Evolutionary conservation across 2,888 invertebrate genomes (phyloP), one percentile per base, ranked within the genome.

Genomic region (Drosophila quinaria): DNA sequence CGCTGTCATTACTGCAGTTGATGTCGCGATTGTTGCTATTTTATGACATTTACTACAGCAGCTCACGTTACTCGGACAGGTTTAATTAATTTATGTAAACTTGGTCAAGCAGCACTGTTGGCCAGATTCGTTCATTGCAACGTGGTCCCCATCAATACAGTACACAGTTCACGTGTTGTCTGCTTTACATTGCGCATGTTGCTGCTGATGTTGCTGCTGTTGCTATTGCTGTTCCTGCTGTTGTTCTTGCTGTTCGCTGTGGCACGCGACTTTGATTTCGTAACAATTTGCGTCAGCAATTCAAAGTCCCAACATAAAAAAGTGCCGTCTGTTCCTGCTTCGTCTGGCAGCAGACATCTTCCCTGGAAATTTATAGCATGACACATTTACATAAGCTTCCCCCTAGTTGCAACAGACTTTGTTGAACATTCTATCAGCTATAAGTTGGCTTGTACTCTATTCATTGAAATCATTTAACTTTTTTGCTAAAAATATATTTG

Each of bases 1-100:
- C 39, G 42, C 19, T 46, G 39, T 49, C 55, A 15, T 60, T 35
- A 22, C 29, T 60, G 55, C 41, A 22, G 15, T 52, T 58, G 59
- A 22, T 39, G 44, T n/a, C 35, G 10, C 47, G 37, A 41, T 29
- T 39, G 44, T n/a, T 42, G 10, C 47, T 46, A 41, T 60, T 42
- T 33, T 33, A 13, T 56, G 10, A 41, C 22, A 65, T 22, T 52
- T n/a, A 11, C 19, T 31, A 19, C 19, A 51, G 19, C 33, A 55
- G 29, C 80, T 87, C 81, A 84, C 78, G 82, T 87, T 85, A 74
- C 70, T 71, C 61, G 65, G 52, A 70, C 84, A 75, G 70, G 69
- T 72, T 87, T 85, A 86, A 85, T 82, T 82, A 82, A 82, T 86
- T 87, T 79, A 86, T 81, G 77, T 82, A 82, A 87, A 79, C 78